Evolutionary conservation across 2,113 vertebrate species (phyloP).

Genomic region (Cavia porcellus): DNA sequence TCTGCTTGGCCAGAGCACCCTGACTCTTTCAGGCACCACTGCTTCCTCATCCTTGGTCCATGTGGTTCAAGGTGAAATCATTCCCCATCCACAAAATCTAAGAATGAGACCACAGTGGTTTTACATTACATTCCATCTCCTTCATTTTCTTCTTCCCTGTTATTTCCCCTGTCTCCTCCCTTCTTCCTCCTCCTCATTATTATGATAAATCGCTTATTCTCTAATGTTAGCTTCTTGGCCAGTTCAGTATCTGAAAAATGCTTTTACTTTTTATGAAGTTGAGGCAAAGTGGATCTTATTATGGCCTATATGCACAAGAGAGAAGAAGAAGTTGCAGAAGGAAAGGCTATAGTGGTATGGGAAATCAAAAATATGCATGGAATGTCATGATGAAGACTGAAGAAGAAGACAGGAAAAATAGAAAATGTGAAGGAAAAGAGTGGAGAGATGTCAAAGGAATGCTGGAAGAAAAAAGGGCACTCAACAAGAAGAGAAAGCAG

Average conservation of each 20-base stretch:
- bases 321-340: not conserved
- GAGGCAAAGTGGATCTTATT: not conserved
- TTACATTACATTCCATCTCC: not conserved
- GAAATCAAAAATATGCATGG: not conserved
- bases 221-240: not conserved
- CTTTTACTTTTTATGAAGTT: not conserved
- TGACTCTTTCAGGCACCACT: not conserved
- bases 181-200: not conserved
- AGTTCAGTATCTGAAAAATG: not conserved
- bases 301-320: not conserved
- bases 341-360: not conserved
- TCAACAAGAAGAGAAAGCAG: slow-evolving; percentile 54
- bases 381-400: slow-evolving; percentile 88
- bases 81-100: not conserved
- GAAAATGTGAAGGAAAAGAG: slow-evolving; percentile 93
- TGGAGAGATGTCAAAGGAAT: slow-evolving; percentile 84
- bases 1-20: not conserved
- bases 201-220: not conserved
- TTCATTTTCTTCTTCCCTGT: not conserved
- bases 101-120: not conserved
- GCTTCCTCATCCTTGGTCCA: not conserved
- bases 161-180: not conserved
- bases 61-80: not conserved
- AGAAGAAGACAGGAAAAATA: slow-evolving; percentile 90
- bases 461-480: slow-evolving; percentile 79